A percentile compares a stretch with the other conserved stretches of the same genome.
These are phyloP conservation scores for Onychomys leucogaster DNA, from an alignment of 2,797 vertebrate species.

Conservation along the genomic window DNA sequence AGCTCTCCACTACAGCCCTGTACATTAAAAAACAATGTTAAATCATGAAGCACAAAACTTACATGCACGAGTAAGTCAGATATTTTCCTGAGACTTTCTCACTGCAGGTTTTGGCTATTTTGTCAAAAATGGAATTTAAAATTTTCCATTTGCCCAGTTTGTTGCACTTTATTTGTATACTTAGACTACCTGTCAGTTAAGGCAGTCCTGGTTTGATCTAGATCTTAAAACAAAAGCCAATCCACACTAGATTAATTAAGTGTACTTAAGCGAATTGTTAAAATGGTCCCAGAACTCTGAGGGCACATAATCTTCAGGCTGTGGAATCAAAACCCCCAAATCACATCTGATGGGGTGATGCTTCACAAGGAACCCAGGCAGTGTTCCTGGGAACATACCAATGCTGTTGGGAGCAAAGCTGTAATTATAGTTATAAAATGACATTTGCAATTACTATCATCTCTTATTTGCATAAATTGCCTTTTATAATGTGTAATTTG, in stretches of 20 bases:
- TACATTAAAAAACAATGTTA: not conserved
- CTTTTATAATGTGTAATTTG: conserved; percentile 45
- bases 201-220: not conserved
- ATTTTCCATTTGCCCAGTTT: not conserved
- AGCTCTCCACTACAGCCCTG: not conserved
- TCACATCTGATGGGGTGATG: not conserved
- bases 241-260: not conserved
- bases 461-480: not conserved
- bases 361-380: not conserved
- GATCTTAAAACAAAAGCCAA: not conserved
- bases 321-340: not conserved
- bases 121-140: not conserved
- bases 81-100: conserved; percentile 1
- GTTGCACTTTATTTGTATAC: not conserved
- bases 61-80: not conserved
- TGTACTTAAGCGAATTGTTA: not conserved
- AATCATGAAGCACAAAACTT: not conserved
- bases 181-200: not conserved
- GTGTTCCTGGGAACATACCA: not conserved
- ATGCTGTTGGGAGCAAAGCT: not conserved
- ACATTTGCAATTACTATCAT: not conserved
- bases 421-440: not conserved
- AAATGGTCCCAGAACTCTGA: not conserved
- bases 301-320: not conserved
- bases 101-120: not conserved